These are phyloP conservation scores for Drosophila merina DNA, from an alignment of 2,888 invertebrate genomes.

Conservation along the genomic window DNA sequence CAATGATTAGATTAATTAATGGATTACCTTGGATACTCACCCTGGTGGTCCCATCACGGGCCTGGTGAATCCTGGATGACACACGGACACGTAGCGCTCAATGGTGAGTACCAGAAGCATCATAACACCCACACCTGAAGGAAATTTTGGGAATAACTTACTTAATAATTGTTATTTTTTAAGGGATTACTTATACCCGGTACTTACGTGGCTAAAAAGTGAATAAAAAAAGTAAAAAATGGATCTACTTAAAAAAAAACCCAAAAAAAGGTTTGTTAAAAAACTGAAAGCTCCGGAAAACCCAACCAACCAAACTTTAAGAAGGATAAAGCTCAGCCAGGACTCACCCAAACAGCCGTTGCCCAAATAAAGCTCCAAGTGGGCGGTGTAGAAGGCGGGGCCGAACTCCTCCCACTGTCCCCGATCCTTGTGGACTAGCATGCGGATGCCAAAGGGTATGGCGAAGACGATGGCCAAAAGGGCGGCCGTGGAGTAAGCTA, in stretches of 20 bases:
- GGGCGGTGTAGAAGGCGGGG: conserved; percentile 89
- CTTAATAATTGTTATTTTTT: no score
- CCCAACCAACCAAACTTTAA: neutral
- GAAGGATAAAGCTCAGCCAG: neutral
- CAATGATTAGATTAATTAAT: neutral
- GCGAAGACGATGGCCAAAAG: conserved; percentile 89
- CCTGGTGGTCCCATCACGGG: conserved; percentile 88
- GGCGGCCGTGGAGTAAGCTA: conserved; percentile 91
- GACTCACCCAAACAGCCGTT: conserved; percentile 88
- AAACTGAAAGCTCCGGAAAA: conserved; percentile 1
- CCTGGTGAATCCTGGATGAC: conserved; percentile 88
- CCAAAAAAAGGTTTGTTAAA: neutral
- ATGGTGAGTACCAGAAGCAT: conserved; percentile 90
- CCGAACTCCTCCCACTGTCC: conserved; percentile 87
- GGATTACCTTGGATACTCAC: conserved; percentile 57
- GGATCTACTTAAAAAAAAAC: no score
- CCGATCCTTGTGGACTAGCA: conserved; percentile 87
- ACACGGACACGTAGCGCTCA: conserved; percentile 90
- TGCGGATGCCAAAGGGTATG: conserved; percentile 88
- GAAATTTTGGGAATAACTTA: no score
- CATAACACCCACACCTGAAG: conserved; percentile 88
- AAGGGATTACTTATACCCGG: neutral
- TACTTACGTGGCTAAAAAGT: neutral
- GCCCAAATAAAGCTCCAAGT: conserved; percentile 89
- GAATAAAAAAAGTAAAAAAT: no score